These are phyloP conservation scores for Coregonus sp. DNA, from an alignment of 2,797 vertebrate genomes.

Conservation along the genomic window DNA sequence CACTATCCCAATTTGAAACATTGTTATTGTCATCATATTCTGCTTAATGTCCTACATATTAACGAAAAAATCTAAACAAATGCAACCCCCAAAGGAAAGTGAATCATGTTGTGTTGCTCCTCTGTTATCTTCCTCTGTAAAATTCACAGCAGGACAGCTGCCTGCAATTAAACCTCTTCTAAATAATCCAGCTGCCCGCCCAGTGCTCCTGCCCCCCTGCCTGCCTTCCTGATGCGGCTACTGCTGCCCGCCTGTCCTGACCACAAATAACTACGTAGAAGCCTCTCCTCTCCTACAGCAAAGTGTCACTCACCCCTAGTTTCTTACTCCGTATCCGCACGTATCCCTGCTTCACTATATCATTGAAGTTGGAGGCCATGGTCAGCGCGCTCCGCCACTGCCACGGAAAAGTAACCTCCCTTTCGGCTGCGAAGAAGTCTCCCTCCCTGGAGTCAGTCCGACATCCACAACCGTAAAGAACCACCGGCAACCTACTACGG, in stretches of 20 bases:
- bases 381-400: conserved; percentile 55
- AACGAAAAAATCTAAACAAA: conserved; percentile 26
- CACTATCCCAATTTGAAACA: too few relatives aligned
- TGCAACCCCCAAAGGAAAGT: conserved; percentile 38
- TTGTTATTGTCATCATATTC: too few relatives aligned
- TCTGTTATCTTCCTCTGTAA: conserved; percentile 41
- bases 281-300: conserved; percentile 38
- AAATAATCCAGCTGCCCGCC: conserved; percentile 48
- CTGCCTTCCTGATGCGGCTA: conserved; percentile 25
- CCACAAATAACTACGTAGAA: conserved; percentile 54
- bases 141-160: conserved; percentile 51
- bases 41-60: not conserved
- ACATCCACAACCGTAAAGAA: conserved; percentile 59
- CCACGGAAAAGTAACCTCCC: conserved; percentile 30
- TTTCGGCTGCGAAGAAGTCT: conserved; percentile 25
- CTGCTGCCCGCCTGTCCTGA: conserved; percentile 14
- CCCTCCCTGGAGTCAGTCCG: conserved; percentile 48
- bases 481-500: conserved; percentile 65
- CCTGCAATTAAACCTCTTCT: conserved; percentile 54
- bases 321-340: conserved; percentile 98
- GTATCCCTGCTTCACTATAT: conserved; percentile 98
- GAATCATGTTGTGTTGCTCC: conserved; percentile 40
- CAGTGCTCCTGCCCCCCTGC: not conserved
- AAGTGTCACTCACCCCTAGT: conserved; percentile 85
- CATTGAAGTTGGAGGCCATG: conserved; percentile 99